Conservation (phyloP, 2,797 vertebrate genomes). For the Stomatorhinus walkeri region DNA sequence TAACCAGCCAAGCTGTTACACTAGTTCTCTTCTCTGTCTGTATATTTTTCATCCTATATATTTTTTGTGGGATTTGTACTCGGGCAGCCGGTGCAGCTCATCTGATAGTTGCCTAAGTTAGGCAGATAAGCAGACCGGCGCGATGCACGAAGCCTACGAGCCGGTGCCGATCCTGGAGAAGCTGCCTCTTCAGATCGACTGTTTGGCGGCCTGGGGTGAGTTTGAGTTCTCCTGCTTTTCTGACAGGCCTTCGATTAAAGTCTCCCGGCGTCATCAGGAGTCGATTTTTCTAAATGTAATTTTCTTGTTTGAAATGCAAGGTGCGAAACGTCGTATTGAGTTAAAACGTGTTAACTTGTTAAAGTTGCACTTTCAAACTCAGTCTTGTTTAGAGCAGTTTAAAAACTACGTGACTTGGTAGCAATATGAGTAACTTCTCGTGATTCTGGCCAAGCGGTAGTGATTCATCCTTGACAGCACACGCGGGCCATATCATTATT, state of each 20-base stretch:
- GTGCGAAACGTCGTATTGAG: neutral
- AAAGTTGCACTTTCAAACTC: neutral
- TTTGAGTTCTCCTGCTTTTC: neutral
- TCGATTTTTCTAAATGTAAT: neutral
- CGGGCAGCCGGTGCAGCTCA: neutral
- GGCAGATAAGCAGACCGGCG: conserved; percentile 18
- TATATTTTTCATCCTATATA: neutral
- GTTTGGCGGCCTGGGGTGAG: conserved; percentile 94
- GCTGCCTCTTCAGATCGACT: conserved; percentile 93
- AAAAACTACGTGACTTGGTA: neutral
- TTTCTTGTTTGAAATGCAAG: neutral
- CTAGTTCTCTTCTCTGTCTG: neutral
- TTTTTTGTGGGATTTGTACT: neutral
- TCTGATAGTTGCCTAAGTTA: neutral
- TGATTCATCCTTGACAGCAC: neutral
- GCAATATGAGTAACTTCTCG: neutral
- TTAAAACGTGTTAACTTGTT: neutral
- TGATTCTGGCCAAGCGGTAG: neutral
- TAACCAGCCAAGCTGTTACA: neutral
- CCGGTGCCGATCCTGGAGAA: conserved; percentile 89
- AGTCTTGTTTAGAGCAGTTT: neutral
- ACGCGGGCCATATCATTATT: neutral
- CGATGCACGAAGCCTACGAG: conserved; percentile 95
- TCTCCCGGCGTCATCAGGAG: neutral
- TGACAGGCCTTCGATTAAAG: neutral